Conservation (phyloP, 2,113 vertebrate genomes). For the Hydrochoerus hydrochaeris region DNA sequence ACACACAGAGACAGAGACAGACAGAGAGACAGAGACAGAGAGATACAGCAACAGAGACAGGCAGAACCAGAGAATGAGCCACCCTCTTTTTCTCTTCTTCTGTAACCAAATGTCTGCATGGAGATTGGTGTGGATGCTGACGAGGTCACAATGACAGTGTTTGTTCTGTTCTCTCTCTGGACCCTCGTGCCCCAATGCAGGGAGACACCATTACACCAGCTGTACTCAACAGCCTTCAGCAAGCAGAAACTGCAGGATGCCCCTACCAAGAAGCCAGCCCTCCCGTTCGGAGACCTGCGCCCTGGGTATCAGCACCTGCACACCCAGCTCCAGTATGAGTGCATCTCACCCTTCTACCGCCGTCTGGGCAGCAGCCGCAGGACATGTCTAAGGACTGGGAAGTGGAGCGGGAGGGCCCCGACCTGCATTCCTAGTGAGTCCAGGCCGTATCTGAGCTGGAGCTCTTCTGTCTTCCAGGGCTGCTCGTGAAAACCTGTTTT, state of each 20-base stretch:
- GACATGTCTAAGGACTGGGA: constrained; percentile 97
- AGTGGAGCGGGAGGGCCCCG: constrained; percentile 97
- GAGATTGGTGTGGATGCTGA: neutral
- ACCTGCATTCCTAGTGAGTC: constrained; percentile 96
- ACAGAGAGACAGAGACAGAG: neutral
- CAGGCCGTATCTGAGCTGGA: neutral
- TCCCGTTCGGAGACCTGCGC: constrained; percentile 89
- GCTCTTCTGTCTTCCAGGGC: neutral
- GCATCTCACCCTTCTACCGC: constrained; percentile 93
- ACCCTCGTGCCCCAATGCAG: constrained; percentile 82
- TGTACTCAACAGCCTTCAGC: constrained; percentile 90
- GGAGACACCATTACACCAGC: constrained; percentile 94
- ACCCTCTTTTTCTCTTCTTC: neutral
- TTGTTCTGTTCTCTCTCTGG: neutral
- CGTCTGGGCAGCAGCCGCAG: constrained; percentile 95
- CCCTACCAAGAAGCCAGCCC: constrained; percentile 89
- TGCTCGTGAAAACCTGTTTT: neutral
- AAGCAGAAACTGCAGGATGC: constrained; percentile 85
- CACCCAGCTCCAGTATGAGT: constrained; percentile 96
- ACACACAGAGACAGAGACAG: neutral
- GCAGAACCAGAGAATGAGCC: neutral
- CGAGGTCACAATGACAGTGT: neutral
- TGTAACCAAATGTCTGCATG: neutral
- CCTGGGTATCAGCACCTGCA: constrained; percentile 94
- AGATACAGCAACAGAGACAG: neutral